Evolutionary conservation across 1,140 invertebrate species (phyloP), one percentile per base, ranked within the genome.

Genomic region (Zaprionus capensis): DNA sequence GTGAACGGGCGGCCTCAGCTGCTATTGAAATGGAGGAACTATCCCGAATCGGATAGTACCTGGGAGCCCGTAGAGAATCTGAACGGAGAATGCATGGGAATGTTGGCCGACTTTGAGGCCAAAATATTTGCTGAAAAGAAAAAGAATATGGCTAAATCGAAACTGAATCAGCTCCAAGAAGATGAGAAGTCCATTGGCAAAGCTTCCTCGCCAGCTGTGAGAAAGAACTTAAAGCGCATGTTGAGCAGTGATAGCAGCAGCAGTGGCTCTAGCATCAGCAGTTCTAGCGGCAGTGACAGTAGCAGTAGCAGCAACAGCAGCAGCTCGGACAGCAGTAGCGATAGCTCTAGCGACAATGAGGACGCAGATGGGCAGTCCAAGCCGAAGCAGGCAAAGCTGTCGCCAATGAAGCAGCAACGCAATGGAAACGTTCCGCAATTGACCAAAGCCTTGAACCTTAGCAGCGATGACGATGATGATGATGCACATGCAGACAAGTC

Each of bases 51-150:
- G 7, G n/a, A 73, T 1, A 71, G 20, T n/a, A 80, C 79, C 9
- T 86, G 82, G 82, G 82, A 82, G 51, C 76, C 82, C 12, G 38
- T 73, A 6, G 69, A 86, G 12, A 82, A 73, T 7, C 17, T 76
- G 1, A 28, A 55, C n/a, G 64, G 51, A 7, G 64, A 77, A 5
- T 73, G 71, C 22, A 57, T 86, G 31, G 5, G n/a, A 1, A 26
- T 87, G 22, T 7, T 87, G 1, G 51, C 64, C 0, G 62, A 82
- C 0, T 86, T 62, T 15, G 76, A 86, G n/a, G 67, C 59, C 6
- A 49, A 38, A 41, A 12, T 44, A 9, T 61, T 61, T 28, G 51
- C 51, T 4, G n/a, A 24, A 7, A 34, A 55, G 2, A 24, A 36
- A 5, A 34, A 3, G 5, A 17, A 5, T 7, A 20, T 36, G 17